Percentiles rank a stretch among this genome's conserved stretches.
phyloP scores from a whole-genome alignment of 2,888 invertebrate genomes.

The Dione vanillae region DNA sequence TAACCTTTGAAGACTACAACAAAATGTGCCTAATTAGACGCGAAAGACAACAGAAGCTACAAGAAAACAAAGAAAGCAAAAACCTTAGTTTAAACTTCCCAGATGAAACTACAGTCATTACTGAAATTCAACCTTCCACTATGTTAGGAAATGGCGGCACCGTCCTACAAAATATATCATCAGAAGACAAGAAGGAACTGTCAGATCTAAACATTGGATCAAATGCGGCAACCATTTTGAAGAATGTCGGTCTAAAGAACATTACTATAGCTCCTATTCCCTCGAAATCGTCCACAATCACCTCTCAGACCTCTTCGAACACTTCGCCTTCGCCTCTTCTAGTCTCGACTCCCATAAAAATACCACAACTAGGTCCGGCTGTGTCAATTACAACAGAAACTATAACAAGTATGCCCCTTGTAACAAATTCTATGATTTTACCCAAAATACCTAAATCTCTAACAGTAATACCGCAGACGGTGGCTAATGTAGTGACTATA shows the following conservation, averaged over 20 bases:
- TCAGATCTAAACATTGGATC: conserved; percentile 62
- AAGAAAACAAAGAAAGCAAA: conserved; percentile 62
- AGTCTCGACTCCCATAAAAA: conserved; percentile 64
- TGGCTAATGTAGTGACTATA: conserved; percentile 48
- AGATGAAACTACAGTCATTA: conserved; percentile 63
- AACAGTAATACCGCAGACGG: conserved; percentile 89
- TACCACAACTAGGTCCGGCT: conserved; percentile 67
- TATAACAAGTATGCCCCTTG: conserved; percentile 57
- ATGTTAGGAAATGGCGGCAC: conserved; percentile 75
- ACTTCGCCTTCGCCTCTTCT: conserved; percentile 62
- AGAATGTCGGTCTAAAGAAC: conserved; percentile 78
- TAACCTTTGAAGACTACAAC: conserved; percentile 91
- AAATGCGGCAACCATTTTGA: conserved; percentile 75
- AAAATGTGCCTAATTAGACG: conserved; percentile 90
- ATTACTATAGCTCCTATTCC: conserved; percentile 79
- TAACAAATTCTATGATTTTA: conserved; percentile 76
- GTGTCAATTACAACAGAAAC: conserved; percentile 70
- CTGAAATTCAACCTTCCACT: conserved; percentile 71
- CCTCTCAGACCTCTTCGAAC: conserved; percentile 62
- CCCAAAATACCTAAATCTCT: conserved; percentile 92
- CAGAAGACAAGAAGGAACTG: conserved; percentile 59
- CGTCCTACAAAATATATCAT: conserved; percentile 60
- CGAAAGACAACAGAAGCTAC: conserved; percentile 86
- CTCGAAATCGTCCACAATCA: conserved; percentile 71
- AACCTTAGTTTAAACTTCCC: conserved; percentile 46